Base-by-base conservation (phyloP, 92 coral and sea anemone species). In the Nematostella vectensis region DNA sequence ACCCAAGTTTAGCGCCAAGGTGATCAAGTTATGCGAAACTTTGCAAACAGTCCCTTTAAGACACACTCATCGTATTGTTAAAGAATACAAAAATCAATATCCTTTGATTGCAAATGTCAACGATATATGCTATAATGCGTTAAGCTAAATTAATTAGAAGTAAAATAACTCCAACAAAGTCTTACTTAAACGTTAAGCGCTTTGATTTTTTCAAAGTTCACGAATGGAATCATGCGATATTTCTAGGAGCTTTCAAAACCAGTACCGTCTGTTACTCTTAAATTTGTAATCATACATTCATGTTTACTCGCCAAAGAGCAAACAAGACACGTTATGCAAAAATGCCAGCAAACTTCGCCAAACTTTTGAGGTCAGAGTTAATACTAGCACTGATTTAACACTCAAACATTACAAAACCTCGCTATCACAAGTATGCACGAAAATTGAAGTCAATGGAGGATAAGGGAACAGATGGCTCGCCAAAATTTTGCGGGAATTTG, bases 401-500 rank as follows among this genome's bases (percentile, higher is more conserved):
- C 16, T 53, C 30, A 65, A 31, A 27, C n/a, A n/a, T n/a, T n/a
- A n/a, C n/a, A n/a, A n/a, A n/a, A n/a, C n/a, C n/a, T n/a, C n/a
- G n/a, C n/a, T n/a, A n/a, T n/a, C n/a, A n/a, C n/a, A n/a, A n/a
- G n/a, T n/a, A n/a, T n/a, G n/a, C n/a, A n/a, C 54, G 8, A 40
- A 40, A 27, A 27, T 25, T 12, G 18, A 22, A 13, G 12, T 17
- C 24, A 0, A 72, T 68, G 81, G 82, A 79, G 36, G 18, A 52
- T 6, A 62, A 57, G 20, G 59, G 50, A 19, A 50, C 12, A 12
- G 61, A 56, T 30, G 63, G 54, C 37, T 15, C 63, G 21, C 82
- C 94, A 27, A 79, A 58, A 52, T 85, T 79, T 60, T 85, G 94
- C 24, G 94, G 94, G 1, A 85, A 85, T 31, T 61, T 85, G 36